Percentiles rank a stretch among this genome's conserved stretches.
These are phyloP conservation scores for Cyaniris semiargus DNA, from an alignment of 2,888 invertebrate genomes.

Conservation along the genomic window DNA sequence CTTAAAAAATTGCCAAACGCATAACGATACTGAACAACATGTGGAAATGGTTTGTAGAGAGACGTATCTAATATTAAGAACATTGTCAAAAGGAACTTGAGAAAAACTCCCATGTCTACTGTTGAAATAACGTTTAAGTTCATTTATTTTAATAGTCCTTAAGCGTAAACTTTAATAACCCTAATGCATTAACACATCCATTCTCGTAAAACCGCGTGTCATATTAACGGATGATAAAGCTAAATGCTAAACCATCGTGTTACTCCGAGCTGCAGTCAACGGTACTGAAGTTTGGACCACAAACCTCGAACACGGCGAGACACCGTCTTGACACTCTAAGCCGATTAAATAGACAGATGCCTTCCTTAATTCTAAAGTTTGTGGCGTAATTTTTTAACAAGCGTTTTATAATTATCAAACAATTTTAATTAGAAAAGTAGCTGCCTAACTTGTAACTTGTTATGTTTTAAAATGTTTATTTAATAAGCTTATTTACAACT, in stretches of 20 bases:
- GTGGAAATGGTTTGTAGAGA: no score
- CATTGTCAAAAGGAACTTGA: no score
- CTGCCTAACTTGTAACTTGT: background rate
- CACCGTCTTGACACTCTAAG: constrained; percentile 33
- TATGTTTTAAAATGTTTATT: background rate
- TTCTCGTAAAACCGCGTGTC: background rate
- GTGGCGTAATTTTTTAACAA: constrained; percentile 16
- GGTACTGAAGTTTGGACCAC: constrained; percentile 37
- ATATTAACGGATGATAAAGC: constrained; percentile 37
- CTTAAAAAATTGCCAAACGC: no score
- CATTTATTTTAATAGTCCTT: no score
- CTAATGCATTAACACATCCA: no score
- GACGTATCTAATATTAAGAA: no score
- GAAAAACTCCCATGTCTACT: no score
- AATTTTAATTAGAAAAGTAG: constrained; percentile 25
- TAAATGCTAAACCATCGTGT: constrained; percentile 37
- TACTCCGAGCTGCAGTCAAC: constrained; percentile 36
- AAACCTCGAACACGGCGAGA: constrained; percentile 36
- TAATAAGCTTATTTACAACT: background rate
- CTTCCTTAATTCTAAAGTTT: constrained; percentile 30
- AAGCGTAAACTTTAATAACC: no score
- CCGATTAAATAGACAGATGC: constrained; percentile 32
- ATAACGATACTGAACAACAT: no score
- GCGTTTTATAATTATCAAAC: constrained; percentile 22
- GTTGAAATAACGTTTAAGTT: no score